These are phyloP conservation scores for Ennomos quercinarius DNA, from an alignment of 2,888 invertebrate species.

Conservation along the genomic window DNA sequence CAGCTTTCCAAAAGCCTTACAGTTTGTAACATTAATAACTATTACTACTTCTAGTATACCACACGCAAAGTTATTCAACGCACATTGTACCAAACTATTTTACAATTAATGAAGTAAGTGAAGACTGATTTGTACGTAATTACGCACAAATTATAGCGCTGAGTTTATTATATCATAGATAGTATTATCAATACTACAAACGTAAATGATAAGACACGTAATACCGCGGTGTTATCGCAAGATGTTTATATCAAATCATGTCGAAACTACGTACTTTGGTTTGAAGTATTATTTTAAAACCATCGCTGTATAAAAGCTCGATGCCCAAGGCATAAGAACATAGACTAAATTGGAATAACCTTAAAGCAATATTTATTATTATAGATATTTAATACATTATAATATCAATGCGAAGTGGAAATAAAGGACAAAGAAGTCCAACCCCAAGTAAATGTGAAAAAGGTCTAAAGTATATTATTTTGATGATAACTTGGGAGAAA, in stretches of 20 bases:
- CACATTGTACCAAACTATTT: not conserved
- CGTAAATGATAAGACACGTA: constrained; percentile 33
- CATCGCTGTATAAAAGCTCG: too few relatives aligned
- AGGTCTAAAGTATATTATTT: too few relatives aligned
- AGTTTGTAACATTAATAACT: constrained; percentile 22
- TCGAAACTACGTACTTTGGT: constrained; percentile 14
- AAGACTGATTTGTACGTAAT: constrained; percentile 7
- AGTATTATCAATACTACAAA: constrained; percentile 34
- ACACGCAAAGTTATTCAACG: constrained; percentile 6
- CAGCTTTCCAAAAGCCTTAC: constrained; percentile 62
- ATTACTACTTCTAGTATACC: not conserved
- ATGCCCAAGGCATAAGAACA: too few relatives aligned
- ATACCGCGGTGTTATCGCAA: constrained; percentile 27
- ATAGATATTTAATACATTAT: too few relatives aligned
- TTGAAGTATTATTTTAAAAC: not conserved
- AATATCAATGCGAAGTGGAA: too few relatives aligned
- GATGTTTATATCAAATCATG: constrained; percentile 16
- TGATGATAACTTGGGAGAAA: too few relatives aligned
- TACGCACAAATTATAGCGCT: constrained; percentile 22
- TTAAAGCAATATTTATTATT: too few relatives aligned
- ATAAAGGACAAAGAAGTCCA: too few relatives aligned
- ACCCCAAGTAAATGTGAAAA: too few relatives aligned
- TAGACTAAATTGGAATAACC: too few relatives aligned
- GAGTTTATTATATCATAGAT: constrained; percentile 43
- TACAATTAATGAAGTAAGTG: not conserved